Base-by-base conservation (phyloP, 2,888 invertebrate genomes). In the Ametastegia equiseti region DNA sequence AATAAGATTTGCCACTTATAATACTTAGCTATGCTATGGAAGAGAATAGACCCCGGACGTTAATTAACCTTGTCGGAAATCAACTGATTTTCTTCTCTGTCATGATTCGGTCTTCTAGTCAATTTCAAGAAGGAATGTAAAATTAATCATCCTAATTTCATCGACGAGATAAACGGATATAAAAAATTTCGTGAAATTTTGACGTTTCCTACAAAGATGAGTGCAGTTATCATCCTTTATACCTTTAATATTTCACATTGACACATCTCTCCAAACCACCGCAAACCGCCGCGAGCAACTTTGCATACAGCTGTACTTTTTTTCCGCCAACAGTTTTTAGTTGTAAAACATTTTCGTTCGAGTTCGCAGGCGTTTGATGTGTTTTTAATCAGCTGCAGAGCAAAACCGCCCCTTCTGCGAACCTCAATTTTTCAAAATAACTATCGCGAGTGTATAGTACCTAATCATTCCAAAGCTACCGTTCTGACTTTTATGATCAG, bases 301-400 rank as follows among this genome's bases (percentile, higher is more conserved):
- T 67, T 42, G 23, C 30, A 36, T n/a, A 30, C n/a, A 47, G n/a
- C 9, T n/a, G 15, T 15, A 6, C 9, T n/a, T 47, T 30, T 71
- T 47, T 47, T 1, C 27, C 30, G 23, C n/a, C 36, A 71, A 71
- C 45, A 71, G 7, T 47, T 71, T 47, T 47, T 1, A n/a, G 30
- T 27, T 36, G 27, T 71, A 27, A 47, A 71, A 47, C 30, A 47
- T 71, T 47, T 47, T 47, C 27, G 9, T 71, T 71, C 15, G 27
- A 71, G 30, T 71, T 71, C 47, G 11, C 39, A 7, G 39, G n/a
- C 71, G 71, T 71, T 71, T 71, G 47, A 71, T 47, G 71, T 71
- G n/a, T 47, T 71, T 71, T 71, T 42, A 71, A 71, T 71, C 71
- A 71, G 47, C 47, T 47, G 36, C 30, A 4, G 15, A 7, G 45